phyloP scores from a whole-genome alignment of 2,888 invertebrate species.

The Leucophora obtusa region DNA sequence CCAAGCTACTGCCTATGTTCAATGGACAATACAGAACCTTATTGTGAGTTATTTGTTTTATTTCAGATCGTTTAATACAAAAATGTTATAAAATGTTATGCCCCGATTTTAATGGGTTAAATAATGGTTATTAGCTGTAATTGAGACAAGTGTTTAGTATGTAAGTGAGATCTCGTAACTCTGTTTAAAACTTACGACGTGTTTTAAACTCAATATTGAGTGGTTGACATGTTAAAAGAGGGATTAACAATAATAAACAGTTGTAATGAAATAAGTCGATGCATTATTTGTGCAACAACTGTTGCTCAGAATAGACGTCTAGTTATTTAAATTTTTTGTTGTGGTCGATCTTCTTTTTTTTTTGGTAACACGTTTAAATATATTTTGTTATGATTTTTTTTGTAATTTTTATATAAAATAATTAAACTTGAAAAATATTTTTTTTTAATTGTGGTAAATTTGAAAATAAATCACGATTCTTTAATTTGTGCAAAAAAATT shows the following conservation, averaged over 20 bases:
- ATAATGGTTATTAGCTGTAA: constrained; percentile 38
- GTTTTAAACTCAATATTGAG: constrained; percentile 20
- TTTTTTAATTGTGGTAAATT: constrained; percentile 34
- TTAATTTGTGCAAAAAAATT: neutral
- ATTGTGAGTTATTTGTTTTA: too few relatives aligned
- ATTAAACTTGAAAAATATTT: neutral
- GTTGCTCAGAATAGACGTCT: constrained; percentile 59
- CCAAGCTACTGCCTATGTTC: too few relatives aligned
- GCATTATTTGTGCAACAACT: constrained; percentile 58
- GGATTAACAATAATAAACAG: constrained; percentile 46
- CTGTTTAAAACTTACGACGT: constrained; percentile 19
- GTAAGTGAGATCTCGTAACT: constrained; percentile 42
- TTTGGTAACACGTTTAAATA: neutral
- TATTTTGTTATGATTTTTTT: constrained; percentile 6
- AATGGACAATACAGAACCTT: too few relatives aligned
- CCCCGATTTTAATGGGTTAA: constrained; percentile 33
- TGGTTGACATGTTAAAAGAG: constrained; percentile 40
- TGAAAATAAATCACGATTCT: constrained; percentile 28
- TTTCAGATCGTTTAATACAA: too few relatives aligned
- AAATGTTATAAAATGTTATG: neutral
- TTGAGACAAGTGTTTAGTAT: constrained; percentile 31
- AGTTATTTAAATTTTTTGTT: constrained; percentile 6
- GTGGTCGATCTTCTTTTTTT: neutral
- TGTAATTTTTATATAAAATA: neutral
- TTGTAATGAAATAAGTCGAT: constrained; percentile 36